phyloP scores from a whole-genome alignment of 2,113 vertebrate genomes.

The Scalopus aquaticus region DNA sequence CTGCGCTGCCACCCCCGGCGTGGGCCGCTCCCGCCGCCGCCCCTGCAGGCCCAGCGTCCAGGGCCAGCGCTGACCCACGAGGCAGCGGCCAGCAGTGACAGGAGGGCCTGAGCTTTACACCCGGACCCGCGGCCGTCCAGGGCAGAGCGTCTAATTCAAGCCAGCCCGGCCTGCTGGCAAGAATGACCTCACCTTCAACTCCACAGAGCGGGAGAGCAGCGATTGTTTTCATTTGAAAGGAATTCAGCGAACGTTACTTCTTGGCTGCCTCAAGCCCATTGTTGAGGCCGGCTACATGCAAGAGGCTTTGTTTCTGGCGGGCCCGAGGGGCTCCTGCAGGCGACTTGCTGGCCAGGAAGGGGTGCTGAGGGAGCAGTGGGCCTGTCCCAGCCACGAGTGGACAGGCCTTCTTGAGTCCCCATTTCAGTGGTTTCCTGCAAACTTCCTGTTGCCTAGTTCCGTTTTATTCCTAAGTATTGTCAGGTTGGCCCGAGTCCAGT shows the following conservation, averaged over 20 bases:
- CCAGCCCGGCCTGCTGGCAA: constrained; percentile 81
- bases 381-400: no score
- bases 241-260: constrained; percentile 45
- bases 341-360: no score
- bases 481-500: neutral
- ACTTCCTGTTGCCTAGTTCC: neutral
- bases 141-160: constrained; percentile 83
- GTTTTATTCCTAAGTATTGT: neutral
- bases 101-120: no score
- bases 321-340: no score
- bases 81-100: no score
- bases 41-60: no score
- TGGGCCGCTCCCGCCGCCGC: no score
- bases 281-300: neutral
- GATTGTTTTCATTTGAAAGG: constrained; percentile 62
- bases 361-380: no score
- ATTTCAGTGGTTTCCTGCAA: neutral
- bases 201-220: neutral
- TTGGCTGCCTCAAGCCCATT: constrained; percentile 31
- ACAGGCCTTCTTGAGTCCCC: neutral
- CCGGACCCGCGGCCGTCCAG: no score
- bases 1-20: no score
- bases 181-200: constrained; percentile 84
- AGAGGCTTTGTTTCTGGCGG: neutral
- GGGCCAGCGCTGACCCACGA: no score